These are phyloP conservation scores for Zaprionus taronus DNA, from an alignment of 1,140 invertebrate species.

Conservation along the genomic window DNA sequence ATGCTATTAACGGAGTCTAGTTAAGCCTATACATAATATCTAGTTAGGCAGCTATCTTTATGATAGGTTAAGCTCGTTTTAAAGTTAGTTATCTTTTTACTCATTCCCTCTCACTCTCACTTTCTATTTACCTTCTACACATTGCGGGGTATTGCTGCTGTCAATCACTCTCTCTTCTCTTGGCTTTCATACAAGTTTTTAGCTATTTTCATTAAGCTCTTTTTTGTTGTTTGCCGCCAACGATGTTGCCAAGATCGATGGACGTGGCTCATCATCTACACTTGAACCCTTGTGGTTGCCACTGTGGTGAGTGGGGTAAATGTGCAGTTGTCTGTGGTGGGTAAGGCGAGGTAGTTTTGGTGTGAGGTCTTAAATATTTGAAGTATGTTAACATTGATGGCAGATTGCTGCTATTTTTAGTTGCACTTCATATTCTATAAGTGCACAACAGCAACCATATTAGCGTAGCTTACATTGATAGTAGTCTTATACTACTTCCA, in stretches of 20 bases:
- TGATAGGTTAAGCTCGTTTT: neutral
- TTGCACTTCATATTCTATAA: neutral
- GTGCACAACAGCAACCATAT: neutral
- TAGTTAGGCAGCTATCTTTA: too few relatives aligned
- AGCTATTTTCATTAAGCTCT: neutral
- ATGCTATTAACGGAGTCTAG: neutral
- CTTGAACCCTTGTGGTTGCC: constrained; percentile 42
- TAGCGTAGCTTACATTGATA: neutral
- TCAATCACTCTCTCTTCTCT: neutral
- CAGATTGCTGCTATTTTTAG: neutral
- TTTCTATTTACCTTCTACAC: neutral
- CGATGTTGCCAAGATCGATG: constrained; percentile 41
- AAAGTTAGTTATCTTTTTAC: neutral
- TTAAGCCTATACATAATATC: too few relatives aligned
- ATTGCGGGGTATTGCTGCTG: constrained; percentile 1
- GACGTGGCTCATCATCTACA: constrained; percentile 30
- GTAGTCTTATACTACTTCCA: neutral
- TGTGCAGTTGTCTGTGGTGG: constrained; percentile 14
- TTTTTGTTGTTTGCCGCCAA: constrained; percentile 48
- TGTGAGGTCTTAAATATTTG: too few relatives aligned
- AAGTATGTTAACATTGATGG: too few relatives aligned
- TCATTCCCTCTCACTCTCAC: neutral
- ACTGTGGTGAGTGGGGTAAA: neutral
- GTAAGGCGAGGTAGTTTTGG: too few relatives aligned
- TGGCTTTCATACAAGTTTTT: neutral